A percentile compares a stretch with the other conserved stretches of the same genome.
phyloP scores from a whole-genome alignment of 2,113 vertebrate genomes.

The Indicator maculatus region DNA sequence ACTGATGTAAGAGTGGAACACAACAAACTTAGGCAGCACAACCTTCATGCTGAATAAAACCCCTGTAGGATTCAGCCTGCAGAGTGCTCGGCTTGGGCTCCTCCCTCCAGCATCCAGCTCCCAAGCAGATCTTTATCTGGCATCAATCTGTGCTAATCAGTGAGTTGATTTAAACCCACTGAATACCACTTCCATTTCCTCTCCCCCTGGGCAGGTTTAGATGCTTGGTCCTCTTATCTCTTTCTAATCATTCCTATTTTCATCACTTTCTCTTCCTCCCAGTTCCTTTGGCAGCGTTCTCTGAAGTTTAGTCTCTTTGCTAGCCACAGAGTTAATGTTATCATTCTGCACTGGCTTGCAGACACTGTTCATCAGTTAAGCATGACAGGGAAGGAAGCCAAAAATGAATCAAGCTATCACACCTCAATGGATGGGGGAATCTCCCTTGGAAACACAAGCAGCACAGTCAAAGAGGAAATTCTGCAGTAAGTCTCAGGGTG shows the following conservation, averaged over 20 bases:
- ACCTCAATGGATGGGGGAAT: not conserved
- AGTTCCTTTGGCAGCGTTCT: not conserved
- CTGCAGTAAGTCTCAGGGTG: not conserved
- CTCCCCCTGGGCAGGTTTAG: not conserved
- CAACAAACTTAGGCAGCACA: not conserved
- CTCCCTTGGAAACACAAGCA: not conserved
- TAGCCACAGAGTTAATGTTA: not conserved
- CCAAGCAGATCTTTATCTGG: not conserved
- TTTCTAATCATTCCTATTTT: not conserved
- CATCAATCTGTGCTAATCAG: not conserved
- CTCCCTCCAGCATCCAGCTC: not conserved
- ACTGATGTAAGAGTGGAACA: not conserved
- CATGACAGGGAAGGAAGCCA: not conserved
- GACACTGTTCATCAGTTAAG: constrained; percentile 6
- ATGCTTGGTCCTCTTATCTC: constrained; percentile 8
- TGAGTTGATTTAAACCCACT: constrained; percentile 2
- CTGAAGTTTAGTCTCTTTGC: not conserved
- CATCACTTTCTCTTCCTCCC: not conserved
- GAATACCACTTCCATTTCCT: constrained; percentile 34
- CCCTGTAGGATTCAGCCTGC: not conserved
- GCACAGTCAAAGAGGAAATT: not conserved
- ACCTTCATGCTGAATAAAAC: not conserved
- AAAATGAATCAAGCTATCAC: not conserved
- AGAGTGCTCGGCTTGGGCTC: not conserved
- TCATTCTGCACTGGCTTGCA: not conserved